Percentiles rank a stretch among this genome's conserved stretches.
Evolutionary conservation across 2,113 vertebrate species (phyloP).

Genomic region (Panthera leo): DNA sequence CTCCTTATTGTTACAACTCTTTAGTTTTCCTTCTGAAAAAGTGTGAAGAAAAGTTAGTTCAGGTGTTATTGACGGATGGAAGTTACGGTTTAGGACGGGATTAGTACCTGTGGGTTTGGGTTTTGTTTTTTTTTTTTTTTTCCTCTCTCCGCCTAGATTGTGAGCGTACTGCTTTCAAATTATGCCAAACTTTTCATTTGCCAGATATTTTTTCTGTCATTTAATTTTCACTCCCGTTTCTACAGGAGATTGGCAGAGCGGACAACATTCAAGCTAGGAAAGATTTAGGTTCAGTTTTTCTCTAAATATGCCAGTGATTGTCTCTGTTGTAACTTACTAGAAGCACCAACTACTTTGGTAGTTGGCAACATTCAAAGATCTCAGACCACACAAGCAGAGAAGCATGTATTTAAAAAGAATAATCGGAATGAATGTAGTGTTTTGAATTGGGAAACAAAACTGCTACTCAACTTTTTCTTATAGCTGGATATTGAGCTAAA

Average conservation of each 20-base stretch:
- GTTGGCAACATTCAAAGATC: background rate
- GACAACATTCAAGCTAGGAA: constrained; percentile 22
- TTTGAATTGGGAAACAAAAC: constrained; percentile 30
- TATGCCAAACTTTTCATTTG: background rate
- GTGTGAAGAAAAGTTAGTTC: background rate
- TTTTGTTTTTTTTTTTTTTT: background rate
- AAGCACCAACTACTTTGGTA: background rate
- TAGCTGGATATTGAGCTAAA: background rate
- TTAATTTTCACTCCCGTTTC: constrained; percentile 25
- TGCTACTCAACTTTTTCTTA: background rate
- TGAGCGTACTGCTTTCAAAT: background rate
- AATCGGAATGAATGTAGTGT: background rate
- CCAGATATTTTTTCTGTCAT: background rate
- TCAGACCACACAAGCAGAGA: background rate
- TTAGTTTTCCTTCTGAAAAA: constrained; percentile 22
- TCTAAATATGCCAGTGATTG: background rate
- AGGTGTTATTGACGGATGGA: background rate
- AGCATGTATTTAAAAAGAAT: background rate
- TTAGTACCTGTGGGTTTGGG: background rate
- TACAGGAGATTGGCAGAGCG: background rate
- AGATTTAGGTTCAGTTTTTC: constrained; percentile 22
- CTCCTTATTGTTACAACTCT: background rate
- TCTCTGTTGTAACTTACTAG: background rate
- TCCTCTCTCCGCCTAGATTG: background rate
- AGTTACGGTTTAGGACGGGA: background rate